A percentile compares a stretch with the other conserved stretches of the same genome.
Evolutionary conservation across 2,113 vertebrate species (phyloP).

Genomic region (Ondatra zibethicus): DNA sequence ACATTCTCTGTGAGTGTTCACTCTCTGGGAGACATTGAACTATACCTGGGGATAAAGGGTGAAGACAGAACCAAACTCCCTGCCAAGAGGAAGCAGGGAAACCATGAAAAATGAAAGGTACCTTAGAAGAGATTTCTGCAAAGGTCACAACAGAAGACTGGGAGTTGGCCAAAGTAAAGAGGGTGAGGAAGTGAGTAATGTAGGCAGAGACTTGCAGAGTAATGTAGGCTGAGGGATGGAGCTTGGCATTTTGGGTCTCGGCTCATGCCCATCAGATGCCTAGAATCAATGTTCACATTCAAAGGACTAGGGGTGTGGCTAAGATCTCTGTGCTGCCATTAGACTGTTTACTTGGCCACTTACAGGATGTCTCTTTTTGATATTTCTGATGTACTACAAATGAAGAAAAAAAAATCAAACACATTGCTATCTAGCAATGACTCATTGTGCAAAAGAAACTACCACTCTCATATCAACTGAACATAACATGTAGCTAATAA

Average conservation of each 20-base stretch:
- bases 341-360: neutral
- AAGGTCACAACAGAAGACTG: neutral
- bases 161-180: neutral
- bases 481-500: neutral
- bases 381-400: neutral
- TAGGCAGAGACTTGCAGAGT: neutral
- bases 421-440: neutral
- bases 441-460: neutral
- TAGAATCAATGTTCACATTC: neutral
- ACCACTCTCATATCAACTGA: neutral
- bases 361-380: neutral
- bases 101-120: neutral
- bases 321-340: neutral
- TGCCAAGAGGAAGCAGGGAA: neutral
- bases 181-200: neutral
- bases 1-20: neutral
- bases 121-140: neutral
- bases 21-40: neutral
- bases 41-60: neutral
- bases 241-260: fast-evolving
- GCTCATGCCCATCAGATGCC: fast-evolving
- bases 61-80: neutral
- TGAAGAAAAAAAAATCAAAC: neutral
- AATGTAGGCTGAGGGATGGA: neutral
- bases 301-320: fast-evolving